phyloP scores from a whole-genome alignment of 2,113 vertebrate genomes.

The Hucho hucho region DNA sequence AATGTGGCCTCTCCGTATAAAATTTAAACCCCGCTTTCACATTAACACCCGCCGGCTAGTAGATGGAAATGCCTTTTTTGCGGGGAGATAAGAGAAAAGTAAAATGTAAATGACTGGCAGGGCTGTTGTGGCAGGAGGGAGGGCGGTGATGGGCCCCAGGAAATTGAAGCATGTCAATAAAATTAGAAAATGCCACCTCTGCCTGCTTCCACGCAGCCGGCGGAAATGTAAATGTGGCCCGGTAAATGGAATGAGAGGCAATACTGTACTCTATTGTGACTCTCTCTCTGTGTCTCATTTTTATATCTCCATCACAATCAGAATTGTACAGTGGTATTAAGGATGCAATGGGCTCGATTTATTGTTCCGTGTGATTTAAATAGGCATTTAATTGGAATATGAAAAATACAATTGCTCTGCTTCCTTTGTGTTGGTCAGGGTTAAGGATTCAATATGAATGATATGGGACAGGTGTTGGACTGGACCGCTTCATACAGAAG shows the following conservation, averaged over 20 bases:
- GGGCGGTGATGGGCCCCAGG: constrained; percentile 49
- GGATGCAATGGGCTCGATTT: constrained; percentile 56
- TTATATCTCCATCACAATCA: constrained; percentile 41
- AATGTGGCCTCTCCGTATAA: constrained; percentile 69
- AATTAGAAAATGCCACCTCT: constrained; percentile 62
- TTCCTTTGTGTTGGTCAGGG: not conserved
- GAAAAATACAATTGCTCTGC: constrained; percentile 9
- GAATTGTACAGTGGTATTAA: constrained; percentile 1
- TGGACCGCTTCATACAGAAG: not conserved
- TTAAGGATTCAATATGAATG: not conserved
- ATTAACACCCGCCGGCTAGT: constrained; percentile 71
- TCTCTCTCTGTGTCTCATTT: constrained; percentile 52
- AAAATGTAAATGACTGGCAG: constrained; percentile 72
- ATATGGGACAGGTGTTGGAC: constrained; percentile 7
- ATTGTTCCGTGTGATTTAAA: constrained; percentile 40
- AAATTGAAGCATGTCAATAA: constrained; percentile 77
- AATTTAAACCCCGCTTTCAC: constrained; percentile 70
- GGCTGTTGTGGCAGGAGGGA: constrained; percentile 57
- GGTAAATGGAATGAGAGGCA: constrained; percentile 40
- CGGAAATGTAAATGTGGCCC: constrained; percentile 67
- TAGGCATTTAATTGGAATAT: constrained; percentile 35
- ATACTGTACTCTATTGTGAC: constrained; percentile 41
- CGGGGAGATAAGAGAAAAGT: constrained; percentile 76
- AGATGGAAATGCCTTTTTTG: constrained; percentile 69
- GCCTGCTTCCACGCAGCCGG: constrained; percentile 29